Evolutionary conservation across 2,797 vertebrate genomes (phyloP), one percentile per base, ranked within the genome.

Genomic region (Labeo calbasu): DNA sequence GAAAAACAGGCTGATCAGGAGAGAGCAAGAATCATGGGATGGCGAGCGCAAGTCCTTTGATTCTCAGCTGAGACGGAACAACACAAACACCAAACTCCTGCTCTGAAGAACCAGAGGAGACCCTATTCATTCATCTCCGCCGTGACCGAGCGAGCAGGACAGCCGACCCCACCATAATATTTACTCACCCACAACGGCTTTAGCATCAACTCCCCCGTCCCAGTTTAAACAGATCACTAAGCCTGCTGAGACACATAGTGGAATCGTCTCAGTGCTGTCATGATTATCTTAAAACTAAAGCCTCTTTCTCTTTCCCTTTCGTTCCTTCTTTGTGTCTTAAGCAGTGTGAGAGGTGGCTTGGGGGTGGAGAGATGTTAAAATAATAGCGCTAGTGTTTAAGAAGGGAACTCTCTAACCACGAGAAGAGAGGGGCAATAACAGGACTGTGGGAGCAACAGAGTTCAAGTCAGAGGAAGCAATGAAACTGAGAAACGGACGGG

Each of bases 1-100:
- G 94, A 93, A 93, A 94, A 94, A 94, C 92, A 86, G 90, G 93
- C 90, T 85, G 57, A 83, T 87, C 86, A 68, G 80, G 89, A 80
- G 80, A 14, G 66, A 73, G 70, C 28, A 69, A 77, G 59, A 53
- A 63, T 40, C 65, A 55, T 21, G 13, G 55, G 15, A 69, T 53
- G 46, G 4, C 87, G 65, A 71, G 77, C 78, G 40, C 48, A 57
- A 73, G 46, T 75, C 40, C 12, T 71, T 13, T 28, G 17, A 32
- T 51, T 28, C 28, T 59, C 53, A 59, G 40, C 68, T 46, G n/a
- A 23, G 36, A 32, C 4, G 1, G 48, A 50, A 78, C 43, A 59
- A n/a, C 59, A 76, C 40, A 21, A 71, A 78, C 57, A 57, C 21
- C 32, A 59, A 77, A 61, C 21, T n/a, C 48, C 17, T 19, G 40